Evolutionary conservation across 92 coral and sea anemone genomes (phyloP), one percentile per base, ranked within the genome.

Genomic region (Zoanthus solanderi): DNA sequence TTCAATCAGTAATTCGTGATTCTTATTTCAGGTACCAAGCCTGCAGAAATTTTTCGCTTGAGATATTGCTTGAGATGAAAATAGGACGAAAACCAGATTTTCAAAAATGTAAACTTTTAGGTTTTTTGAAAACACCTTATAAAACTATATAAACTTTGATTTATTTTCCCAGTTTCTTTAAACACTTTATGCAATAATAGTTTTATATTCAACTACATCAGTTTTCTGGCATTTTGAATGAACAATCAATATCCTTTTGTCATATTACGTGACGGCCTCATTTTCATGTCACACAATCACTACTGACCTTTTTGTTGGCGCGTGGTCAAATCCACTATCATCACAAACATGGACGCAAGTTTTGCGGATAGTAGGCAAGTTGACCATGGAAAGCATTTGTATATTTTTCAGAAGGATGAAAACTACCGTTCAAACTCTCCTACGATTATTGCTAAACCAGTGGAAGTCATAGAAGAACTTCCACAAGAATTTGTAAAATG

Each of bases 401-500:
- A 92, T 90, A 69, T 94, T 61, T 94, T 94, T 73, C 88, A 91
- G 16, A 94, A 94, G 85, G 75, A 29, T 16, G 82, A 90, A 31
- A 57, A 61, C 76, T 50, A 13, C 53, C 85, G 31, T 12, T 57
- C 83, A 15, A 72, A 71, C 77, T 53, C 92, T 6, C 83, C 73
- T 28, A 48, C 86, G 50, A 78, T 76, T 63, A 7, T 80, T 58
- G 78, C 89, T 2, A 53, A 83, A 61, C 91, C 79, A 46, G 79
- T 84, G 6, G 83, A 91, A 78, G 92, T 90, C 11, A 66, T 83
- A 46, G 93, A 95, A 71, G 98, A 93, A 29, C 88, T 97, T 37
- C 98, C 99, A 1, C 71, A 87, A 48, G 99, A 97, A 84, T 97
- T 97, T 91, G 90, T 92, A 60, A 96, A 93, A 71, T 97, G 94